Percentiles rank a stretch among this genome's conserved stretches.
These are phyloP conservation scores for Heliconius ethilla DNA, from an alignment of 2,888 invertebrate genomes.

Conservation along the genomic window DNA sequence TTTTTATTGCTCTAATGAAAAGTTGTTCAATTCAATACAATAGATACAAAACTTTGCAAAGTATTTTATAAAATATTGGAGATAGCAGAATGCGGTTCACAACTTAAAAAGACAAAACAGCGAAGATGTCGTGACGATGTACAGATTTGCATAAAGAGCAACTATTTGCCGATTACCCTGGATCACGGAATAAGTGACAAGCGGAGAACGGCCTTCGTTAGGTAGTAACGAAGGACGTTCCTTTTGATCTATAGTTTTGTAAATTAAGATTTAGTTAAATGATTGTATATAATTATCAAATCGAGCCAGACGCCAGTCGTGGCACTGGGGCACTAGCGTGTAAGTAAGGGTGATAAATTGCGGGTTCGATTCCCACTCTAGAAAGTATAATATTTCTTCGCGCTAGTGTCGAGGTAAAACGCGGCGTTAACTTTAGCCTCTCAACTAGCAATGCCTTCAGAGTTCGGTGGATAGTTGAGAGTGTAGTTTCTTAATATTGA, in stretches of 20 bases:
- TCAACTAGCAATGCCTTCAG: too few species aligned
- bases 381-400: too few species aligned
- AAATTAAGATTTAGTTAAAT: neutral
- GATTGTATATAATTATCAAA: neutral
- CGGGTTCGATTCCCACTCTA: too few species aligned
- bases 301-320: too few species aligned
- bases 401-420: too few species aligned
- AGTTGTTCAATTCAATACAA: constrained; percentile 35
- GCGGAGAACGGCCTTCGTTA: constrained; percentile 27
- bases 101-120: constrained; percentile 54
- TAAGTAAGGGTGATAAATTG: too few species aligned
- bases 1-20: constrained; percentile 35
- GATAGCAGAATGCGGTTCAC: constrained; percentile 46
- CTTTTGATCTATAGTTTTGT: neutral
- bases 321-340: too few species aligned
- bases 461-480: too few species aligned
- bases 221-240: neutral
- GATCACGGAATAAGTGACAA: constrained; percentile 49
- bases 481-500: too few species aligned
- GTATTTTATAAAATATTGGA: constrained; percentile 45
- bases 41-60: constrained; percentile 35
- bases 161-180: constrained; percentile 63
- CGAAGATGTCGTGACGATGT: constrained; percentile 67
- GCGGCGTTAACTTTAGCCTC: too few species aligned
- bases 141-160: constrained; percentile 74